Base-by-base conservation (phyloP, 64 coral and sea anemone species). In the Montipora efflorescens region DNA sequence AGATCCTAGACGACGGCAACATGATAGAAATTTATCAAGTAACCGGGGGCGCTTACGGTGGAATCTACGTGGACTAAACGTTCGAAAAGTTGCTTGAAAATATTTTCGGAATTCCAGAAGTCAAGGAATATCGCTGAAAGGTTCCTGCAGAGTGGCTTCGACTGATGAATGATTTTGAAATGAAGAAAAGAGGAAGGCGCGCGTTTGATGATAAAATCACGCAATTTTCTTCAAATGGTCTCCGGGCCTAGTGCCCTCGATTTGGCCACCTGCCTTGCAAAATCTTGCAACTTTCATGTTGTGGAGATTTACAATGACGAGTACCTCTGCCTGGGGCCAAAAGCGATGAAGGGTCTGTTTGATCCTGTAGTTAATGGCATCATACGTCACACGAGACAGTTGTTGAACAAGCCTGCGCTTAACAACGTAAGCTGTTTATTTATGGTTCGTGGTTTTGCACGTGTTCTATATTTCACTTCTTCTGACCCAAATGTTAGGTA, bases 101-200 rank as follows among this genome's bases (percentile, higher is more conserved):
- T 23, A 10, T 47, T 0, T 92, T 83, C 43, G 46, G 48, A 18
- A 25, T 9, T 21, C 44, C 3, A 5, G 2, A 61, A 5, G 75
- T 84, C 10, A 11, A 47, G 4, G 9, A 92, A 5, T 92, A 75
- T 23, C n/a, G 9, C 10, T 3, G 45, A 5, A 5, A 83, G n/a
- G 5, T 49, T 55, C 14, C 90, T 1, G 73, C 55, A 1, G 61
- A 23, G 25, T 92, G 90, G 90, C 70, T 84, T 2, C 47, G 3
- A 19, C n/a, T 92, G 4, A 92, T 75, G 67, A 92, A 55, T 74
- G 90, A 92, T 28, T 92, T 92, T 72, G 90, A 92, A 74, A 49
- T 84, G 1, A 83, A 92, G 15, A 92, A 92, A 82, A 50, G 90
- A 46, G 77, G 74, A 10, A 67, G 66, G 3, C 79, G 79, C 13